Conservation (phyloP, 2,888 invertebrate genomes). For the Nebria brevicollis region DNA sequence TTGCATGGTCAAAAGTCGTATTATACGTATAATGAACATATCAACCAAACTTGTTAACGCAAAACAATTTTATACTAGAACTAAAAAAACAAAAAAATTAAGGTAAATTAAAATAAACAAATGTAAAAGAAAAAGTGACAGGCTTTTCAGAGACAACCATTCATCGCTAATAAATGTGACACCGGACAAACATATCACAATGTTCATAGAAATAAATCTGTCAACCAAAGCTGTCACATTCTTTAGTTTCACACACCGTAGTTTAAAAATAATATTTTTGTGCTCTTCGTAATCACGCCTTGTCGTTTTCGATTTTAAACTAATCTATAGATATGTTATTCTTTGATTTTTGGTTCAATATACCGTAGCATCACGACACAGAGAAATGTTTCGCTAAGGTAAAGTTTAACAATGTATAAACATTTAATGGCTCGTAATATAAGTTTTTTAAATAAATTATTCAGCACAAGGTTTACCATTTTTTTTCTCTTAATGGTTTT, state of each 20-base stretch:
- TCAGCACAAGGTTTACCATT: too few relatives aligned
- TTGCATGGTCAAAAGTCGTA: neutral
- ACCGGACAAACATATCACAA: constrained; percentile 1
- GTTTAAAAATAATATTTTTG: neutral
- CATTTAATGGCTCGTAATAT: too few relatives aligned
- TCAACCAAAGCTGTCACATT: neutral
- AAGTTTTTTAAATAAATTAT: too few relatives aligned
- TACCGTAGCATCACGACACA: neutral
- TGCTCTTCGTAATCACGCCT: neutral
- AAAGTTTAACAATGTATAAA: too few relatives aligned
- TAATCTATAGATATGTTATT: neutral
- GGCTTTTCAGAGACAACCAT: neutral
- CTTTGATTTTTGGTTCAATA: neutral
- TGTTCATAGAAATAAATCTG: neutral
- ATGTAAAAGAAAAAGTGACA: neutral
- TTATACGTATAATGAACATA: neutral
- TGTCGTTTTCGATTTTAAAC: neutral
- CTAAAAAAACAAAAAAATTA: neutral
- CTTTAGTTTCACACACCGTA: neutral
- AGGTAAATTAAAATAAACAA: neutral
- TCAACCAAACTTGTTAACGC: neutral
- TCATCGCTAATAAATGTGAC: constrained; percentile 1
- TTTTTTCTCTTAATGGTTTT: too few relatives aligned
- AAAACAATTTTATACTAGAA: neutral
- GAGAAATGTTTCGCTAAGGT: too few relatives aligned